phyloP scores from a whole-genome alignment of 2,888 invertebrate species.

The Tenthredo scrophulariae region DNA sequence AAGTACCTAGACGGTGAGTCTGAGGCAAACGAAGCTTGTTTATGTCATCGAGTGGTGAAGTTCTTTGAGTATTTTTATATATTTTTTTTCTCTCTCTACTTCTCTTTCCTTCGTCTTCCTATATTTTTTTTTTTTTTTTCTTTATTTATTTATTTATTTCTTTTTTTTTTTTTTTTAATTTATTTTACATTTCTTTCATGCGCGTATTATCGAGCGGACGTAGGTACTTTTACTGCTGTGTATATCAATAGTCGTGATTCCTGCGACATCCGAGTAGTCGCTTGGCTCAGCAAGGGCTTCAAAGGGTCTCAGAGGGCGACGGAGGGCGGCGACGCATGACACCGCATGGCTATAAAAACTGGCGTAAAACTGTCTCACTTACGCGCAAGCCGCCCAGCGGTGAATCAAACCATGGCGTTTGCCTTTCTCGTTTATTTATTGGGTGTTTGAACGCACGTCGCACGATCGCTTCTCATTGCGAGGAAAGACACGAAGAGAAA shows the following conservation, averaged over 20 bases:
- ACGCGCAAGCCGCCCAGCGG: conserved; percentile 43
- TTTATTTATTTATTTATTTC: no score
- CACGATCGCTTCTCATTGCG: conserved; percentile 33
- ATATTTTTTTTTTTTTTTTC: background rate
- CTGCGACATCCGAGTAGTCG: conserved; percentile 38
- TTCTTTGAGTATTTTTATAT: background rate
- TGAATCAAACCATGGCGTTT: conserved; percentile 48
- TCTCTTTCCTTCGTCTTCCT: background rate
- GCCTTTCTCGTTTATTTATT: conserved; percentile 49
- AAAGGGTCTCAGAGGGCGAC: conserved; percentile 27
- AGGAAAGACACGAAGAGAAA: background rate
- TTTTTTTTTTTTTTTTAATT: background rate
- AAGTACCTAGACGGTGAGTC: background rate
- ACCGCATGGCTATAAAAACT: conserved; percentile 46
- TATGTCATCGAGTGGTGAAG: conserved; percentile 41
- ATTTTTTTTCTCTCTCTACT: background rate
- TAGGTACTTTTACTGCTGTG: conserved; percentile 45
- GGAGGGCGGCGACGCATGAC: conserved; percentile 53
- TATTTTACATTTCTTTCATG: conserved; percentile 30
- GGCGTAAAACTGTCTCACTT: conserved; percentile 54
- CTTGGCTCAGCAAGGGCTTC: conserved; percentile 7
- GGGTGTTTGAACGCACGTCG: conserved; percentile 36
- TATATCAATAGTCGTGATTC: conserved; percentile 52
- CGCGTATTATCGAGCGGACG: conserved; percentile 41
- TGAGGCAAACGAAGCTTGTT: conserved; percentile 8